A percentile compares a stretch with the other conserved stretches of the same genome.
Conservation (phyloP, 2,797 vertebrate genomes). For the Ctenopoma multispine region DNA sequence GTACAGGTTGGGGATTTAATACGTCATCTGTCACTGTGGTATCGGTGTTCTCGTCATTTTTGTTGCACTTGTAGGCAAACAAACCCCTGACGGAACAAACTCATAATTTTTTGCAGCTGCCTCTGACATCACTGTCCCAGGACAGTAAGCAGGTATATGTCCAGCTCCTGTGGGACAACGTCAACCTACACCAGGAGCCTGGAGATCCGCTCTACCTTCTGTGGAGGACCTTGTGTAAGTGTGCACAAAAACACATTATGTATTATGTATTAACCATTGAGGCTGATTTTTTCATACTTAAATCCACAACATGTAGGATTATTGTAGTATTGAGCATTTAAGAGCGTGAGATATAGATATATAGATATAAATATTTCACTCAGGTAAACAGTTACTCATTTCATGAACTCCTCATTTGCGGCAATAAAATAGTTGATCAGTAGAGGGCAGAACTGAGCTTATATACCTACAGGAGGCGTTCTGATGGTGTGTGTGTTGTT, state of each 20-base stretch:
- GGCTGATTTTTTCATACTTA: neutral
- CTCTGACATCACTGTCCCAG: constrained; percentile 91
- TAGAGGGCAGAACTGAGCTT: neutral
- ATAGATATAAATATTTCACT: no score
- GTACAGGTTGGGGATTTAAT: constrained; percentile 84
- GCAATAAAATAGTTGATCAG: neutral
- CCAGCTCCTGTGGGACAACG: constrained; percentile 97
- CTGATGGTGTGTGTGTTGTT: neutral
- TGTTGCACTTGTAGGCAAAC: neutral
- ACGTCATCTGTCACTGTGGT: neutral
- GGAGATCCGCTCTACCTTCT: constrained; percentile 92
- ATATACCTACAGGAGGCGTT: neutral
- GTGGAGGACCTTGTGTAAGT: constrained; percentile 95
- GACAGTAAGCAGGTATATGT: constrained; percentile 96
- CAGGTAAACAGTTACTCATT: no score
- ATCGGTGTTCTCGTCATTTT: neutral
- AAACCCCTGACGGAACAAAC: neutral
- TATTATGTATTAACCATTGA: neutral
- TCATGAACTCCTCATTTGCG: neutral
- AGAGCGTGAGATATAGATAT: no score
- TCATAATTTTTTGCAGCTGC: constrained; percentile 83
- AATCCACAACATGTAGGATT: neutral
- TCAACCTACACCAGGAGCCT: constrained; percentile 94
- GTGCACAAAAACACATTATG: constrained; percentile 2
- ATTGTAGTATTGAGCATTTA: no score